Evolutionary conservation across 2,888 invertebrate genomes (phyloP), one percentile per base, ranked within the genome.

Genomic region (Aphodius granarius): DNA sequence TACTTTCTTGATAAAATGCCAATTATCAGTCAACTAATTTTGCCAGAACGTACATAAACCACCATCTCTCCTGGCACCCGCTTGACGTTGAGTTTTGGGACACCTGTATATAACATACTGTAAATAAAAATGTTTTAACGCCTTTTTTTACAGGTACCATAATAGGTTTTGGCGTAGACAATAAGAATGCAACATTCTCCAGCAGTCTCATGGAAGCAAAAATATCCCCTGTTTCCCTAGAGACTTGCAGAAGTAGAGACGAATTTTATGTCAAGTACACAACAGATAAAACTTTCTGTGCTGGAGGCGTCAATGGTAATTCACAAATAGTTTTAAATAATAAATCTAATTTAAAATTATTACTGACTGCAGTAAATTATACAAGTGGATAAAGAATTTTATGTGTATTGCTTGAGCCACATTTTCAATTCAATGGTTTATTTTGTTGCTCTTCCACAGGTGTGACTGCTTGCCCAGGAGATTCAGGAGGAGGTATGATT

Each of bases 211-310:
- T 88, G 21, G 86, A 90, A 75, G 90, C 91, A 0, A 88, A 89
- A 78, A 91, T 92, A 91, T 91, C 91, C 0, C 88, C 91, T 5
- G 91, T 91, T 0, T 88, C 89, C 78, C 89, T 89, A 77, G 89
- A 89, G 82, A 90, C 89, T 4, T 92, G 92, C 84, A 88, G 91
- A 79, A 86, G 90, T 76, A 91, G 91, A 0, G 89, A 90, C 84
- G 90, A 90, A 71, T 91, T 91, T 87, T 91, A 90, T 83, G 89
- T 89, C 0, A 85, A 89, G 64, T 91, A 91, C 83, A 90, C 90
- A 0, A 89, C 89, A 0, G 88, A 89, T 0, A 90, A 87, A 80
- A 91, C 91, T 0, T 92, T 84, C 78, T 88, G 88, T 78, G 88
- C 88, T 2, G 88, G 88, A 17, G 88, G 86, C 77, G 80, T 83